Conservation (phyloP, 2,888 invertebrate species). For the Siphonodentalium dalli region DNA sequence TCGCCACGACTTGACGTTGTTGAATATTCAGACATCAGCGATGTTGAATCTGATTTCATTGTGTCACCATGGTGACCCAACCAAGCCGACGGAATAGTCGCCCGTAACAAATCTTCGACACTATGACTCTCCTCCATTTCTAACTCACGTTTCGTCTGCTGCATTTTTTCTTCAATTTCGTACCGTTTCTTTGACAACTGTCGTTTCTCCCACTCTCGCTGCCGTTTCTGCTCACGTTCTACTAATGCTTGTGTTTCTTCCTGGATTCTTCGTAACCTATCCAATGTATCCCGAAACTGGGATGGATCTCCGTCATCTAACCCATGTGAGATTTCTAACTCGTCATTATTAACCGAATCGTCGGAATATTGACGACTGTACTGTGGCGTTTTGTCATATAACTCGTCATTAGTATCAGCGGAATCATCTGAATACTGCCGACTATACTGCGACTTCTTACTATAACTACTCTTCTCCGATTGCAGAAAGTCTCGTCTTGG, state of each 20-base stretch:
- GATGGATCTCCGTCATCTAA: conserved; percentile 33
- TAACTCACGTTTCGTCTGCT: conserved; percentile 48
- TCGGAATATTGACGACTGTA: conserved; percentile 42
- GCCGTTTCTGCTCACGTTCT: conserved; percentile 46
- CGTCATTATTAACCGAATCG: conserved; percentile 54
- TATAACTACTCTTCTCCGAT: too few species aligned
- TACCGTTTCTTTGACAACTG: conserved; percentile 45
- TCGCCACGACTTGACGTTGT: conserved; percentile 25
- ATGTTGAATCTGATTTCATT: too few species aligned
- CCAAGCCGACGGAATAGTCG: too few species aligned
- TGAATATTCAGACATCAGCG: conserved; percentile 36
- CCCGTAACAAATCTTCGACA: conserved; percentile 51
- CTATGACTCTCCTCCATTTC: conserved; percentile 52
- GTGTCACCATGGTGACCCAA: too few species aligned
- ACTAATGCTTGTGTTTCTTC: conserved; percentile 46
- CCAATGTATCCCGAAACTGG: conserved; percentile 40
- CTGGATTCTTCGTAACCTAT: conserved; percentile 46
- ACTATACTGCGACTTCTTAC: too few species aligned
- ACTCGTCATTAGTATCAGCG: too few species aligned
- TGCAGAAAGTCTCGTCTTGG: too few species aligned
- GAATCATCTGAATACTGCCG: too few species aligned
- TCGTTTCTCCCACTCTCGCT: conserved; percentile 45
- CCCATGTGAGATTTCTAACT: conserved; percentile 47
- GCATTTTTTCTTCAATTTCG: conserved; percentile 52
- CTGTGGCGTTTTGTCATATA: too few species aligned